A percentile compares a stretch with the other conserved stretches of the same genome.
phyloP scores from a whole-genome alignment of 2,797 vertebrate genomes.

The Poecilia gillii region DNA sequence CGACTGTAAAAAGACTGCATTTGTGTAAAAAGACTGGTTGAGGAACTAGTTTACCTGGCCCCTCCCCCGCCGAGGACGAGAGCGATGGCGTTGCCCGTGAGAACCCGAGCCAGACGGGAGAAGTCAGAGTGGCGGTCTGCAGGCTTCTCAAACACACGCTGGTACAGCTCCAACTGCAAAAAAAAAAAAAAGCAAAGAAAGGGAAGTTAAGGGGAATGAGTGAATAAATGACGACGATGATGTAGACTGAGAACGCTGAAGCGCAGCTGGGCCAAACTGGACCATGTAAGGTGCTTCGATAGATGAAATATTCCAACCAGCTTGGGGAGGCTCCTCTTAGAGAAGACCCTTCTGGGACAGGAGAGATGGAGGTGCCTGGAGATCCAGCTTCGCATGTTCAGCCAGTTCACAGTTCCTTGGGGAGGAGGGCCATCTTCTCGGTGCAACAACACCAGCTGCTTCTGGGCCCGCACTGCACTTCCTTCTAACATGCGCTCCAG shows the following conservation, averaged over 20 bases:
- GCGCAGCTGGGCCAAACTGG: neutral
- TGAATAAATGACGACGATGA: neutral
- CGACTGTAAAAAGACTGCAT: neutral
- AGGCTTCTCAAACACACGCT: slow-evolving; percentile 88
- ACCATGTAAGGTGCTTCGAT: slow-evolving; percentile 15
- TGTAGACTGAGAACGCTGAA: neutral
- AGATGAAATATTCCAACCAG: slow-evolving; percentile 79
- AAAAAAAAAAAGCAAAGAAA: slow-evolving; percentile 11
- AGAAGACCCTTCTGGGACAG: slow-evolving; percentile 93
- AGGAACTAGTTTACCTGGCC: slow-evolving; percentile 82
- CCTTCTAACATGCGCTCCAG: slow-evolving; percentile 95
- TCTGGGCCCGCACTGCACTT: slow-evolving; percentile 92
- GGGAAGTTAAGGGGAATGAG: neutral
- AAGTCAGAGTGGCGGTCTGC: slow-evolving; percentile 94
- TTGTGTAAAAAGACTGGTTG: neutral
- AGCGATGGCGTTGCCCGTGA: slow-evolving; percentile 93
- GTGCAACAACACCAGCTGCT: slow-evolving; percentile 92
- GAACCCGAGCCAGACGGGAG: slow-evolving; percentile 90
- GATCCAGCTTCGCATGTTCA: slow-evolving; percentile 97
- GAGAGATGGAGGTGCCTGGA: slow-evolving; percentile 93
- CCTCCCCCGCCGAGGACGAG: slow-evolving; percentile 94
- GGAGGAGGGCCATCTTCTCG: slow-evolving; percentile 91
- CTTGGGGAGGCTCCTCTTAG: slow-evolving; percentile 89
- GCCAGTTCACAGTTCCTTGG: slow-evolving; percentile 90
- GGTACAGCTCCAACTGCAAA: slow-evolving; percentile 89